Conservation (phyloP, 1,140 invertebrate species). For the Reticulitermes speratus region DNA sequence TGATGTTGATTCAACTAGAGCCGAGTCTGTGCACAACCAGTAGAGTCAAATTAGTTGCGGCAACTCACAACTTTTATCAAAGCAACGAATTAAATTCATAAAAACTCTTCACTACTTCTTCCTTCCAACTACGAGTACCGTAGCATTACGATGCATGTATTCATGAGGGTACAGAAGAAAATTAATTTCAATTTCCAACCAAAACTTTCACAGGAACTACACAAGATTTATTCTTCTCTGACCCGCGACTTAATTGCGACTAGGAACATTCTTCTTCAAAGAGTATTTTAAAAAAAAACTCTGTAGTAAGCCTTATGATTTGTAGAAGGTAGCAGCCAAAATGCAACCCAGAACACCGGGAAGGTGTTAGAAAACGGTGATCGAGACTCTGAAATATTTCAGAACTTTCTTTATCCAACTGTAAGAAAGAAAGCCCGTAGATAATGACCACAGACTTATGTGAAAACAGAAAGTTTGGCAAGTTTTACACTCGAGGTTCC, state of each 20-base stretch:
- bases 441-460: not conserved
- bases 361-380: not conserved
- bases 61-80: too few relatives aligned
- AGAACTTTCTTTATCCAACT: not conserved
- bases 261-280: not conserved
- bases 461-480: not conserved
- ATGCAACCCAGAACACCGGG: not conserved
- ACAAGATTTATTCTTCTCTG: not conserved
- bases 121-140: not conserved
- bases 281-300: not conserved
- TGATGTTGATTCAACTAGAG: too few relatives aligned
- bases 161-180: not conserved
- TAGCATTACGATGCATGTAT: not conserved
- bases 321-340: not conserved
- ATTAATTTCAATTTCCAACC: not conserved
- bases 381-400: not conserved
- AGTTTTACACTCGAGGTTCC: not conserved
- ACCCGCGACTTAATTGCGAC: not conserved
- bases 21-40: too few relatives aligned
- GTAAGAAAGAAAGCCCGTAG: not conserved
- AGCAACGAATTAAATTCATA: too few relatives aligned
- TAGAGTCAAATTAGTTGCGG: too few relatives aligned
- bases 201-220: not conserved
- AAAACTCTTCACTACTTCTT: too few relatives aligned
- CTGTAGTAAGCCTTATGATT: not conserved